phyloP scores from a whole-genome alignment of 2,113 vertebrate species.

The Cyanocitta stelleri region DNA sequence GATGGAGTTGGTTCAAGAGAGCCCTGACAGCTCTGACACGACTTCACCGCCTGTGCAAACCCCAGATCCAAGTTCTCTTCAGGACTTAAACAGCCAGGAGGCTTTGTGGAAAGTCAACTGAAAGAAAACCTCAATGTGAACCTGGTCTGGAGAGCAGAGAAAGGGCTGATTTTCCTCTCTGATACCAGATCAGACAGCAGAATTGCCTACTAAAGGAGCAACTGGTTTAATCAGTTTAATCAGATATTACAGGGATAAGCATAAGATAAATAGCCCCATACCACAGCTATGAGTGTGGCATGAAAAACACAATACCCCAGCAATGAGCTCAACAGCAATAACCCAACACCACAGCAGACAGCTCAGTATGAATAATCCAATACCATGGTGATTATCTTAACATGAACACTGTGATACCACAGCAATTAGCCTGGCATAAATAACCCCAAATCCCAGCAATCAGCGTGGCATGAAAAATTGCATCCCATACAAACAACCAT shows the following conservation, averaged over 20 bases:
- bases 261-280: constrained; percentile 28
- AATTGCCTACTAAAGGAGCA: not conserved
- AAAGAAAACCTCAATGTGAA: not conserved
- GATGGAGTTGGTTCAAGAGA: not conserved
- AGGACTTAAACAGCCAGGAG: not conserved
- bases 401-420: constrained; percentile 23
- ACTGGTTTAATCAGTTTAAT: constrained; percentile 44
- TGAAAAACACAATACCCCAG: constrained; percentile 28
- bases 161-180: not conserved
- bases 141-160: not conserved
- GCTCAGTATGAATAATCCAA: constrained; percentile 60
- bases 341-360: constrained; percentile 9
- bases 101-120: not conserved
- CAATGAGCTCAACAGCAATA: constrained; percentile 38
- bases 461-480: constrained; percentile 39
- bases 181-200: not conserved
- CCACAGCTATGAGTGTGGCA: not conserved
- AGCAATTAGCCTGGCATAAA: constrained; percentile 53
- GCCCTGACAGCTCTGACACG: rapidly evolving
- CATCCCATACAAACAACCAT: not conserved
- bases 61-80: not conserved
- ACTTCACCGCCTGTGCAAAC: not conserved
- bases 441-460: constrained; percentile 26
- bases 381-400: constrained; percentile 57
- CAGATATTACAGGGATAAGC: constrained; percentile 44